These are phyloP conservation scores for Eupithecia tripunctaria DNA, from an alignment of 2,888 invertebrate species.

Conservation along the genomic window DNA sequence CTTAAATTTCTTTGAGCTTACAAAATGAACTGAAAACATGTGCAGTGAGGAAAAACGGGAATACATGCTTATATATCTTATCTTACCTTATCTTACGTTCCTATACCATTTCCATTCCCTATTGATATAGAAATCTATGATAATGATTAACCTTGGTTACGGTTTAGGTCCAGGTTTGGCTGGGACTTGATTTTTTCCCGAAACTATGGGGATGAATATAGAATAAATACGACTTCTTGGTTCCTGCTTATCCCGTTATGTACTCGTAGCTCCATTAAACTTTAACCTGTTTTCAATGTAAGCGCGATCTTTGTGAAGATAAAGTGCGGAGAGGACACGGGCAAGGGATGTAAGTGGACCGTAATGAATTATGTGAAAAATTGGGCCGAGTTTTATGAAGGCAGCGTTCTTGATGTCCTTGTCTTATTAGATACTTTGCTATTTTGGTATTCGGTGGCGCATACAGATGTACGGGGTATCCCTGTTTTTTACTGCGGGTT, in stretches of 20 bases:
- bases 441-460: not conserved
- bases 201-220: too few species aligned
- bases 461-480: not conserved
- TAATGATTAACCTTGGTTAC: not conserved
- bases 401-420: slow-evolving; percentile 27
- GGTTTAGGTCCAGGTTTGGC: too few species aligned
- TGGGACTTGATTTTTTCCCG: too few species aligned
- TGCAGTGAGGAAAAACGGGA: too few species aligned
- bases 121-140: not conserved
- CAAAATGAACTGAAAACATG: too few species aligned
- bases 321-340: slow-evolving; percentile 48
- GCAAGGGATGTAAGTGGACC: slow-evolving; percentile 40
- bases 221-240: too few species aligned
- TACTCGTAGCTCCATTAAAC: slow-evolving; percentile 25
- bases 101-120: not conserved
- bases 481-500: not conserved
- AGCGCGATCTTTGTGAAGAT: slow-evolving; percentile 43
- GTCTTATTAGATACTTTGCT: slow-evolving; percentile 26
- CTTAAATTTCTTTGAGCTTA: too few species aligned
- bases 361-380: slow-evolving; percentile 45
- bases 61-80: too few species aligned
- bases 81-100: too few species aligned
- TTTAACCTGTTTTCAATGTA: slow-evolving; percentile 30
- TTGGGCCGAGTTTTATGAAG: slow-evolving; percentile 39
- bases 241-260: not conserved